Conservation (phyloP, 2,888 invertebrate genomes). For the Bursaphelenchus okinawaensis region DNA sequence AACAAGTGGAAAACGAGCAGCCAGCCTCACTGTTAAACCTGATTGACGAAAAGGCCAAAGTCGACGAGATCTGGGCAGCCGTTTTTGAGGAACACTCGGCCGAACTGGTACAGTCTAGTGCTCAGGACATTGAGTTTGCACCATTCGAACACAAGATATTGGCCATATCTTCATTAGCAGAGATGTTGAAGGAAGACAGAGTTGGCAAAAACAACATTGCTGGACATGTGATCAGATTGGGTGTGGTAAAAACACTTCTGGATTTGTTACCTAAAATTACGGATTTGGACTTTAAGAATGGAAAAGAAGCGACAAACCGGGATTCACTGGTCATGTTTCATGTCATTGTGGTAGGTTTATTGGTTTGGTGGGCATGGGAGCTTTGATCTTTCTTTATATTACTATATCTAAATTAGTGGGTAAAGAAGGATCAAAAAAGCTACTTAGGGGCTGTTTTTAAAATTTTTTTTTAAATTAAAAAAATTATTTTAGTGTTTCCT, state of each 20-base stretch:
- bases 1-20: neutral
- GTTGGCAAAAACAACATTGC: neutral
- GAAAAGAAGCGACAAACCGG: neutral
- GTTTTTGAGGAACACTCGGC: neutral
- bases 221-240: neutral
- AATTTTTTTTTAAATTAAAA: no score
- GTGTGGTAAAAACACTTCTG: neutral
- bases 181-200: constrained; percentile 6
- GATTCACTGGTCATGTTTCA: neutral
- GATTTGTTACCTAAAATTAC: neutral
- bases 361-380: no score
- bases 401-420: no score
- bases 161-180: constrained; percentile 5
- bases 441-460: neutral
- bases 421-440: no score
- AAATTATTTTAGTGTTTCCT: neutral
- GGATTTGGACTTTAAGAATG: neutral
- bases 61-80: neutral
- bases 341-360: neutral
- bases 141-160: constrained; percentile 6
- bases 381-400: no score
- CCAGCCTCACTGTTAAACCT: neutral
- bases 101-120: constrained; percentile 2
- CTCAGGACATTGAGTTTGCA: constrained; percentile 9
- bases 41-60: neutral